Percentiles rank a stretch among this genome's conserved stretches.
phyloP scores from a whole-genome alignment of 2,797 vertebrate species.

The Sebastiscus albofasciatus region DNA sequence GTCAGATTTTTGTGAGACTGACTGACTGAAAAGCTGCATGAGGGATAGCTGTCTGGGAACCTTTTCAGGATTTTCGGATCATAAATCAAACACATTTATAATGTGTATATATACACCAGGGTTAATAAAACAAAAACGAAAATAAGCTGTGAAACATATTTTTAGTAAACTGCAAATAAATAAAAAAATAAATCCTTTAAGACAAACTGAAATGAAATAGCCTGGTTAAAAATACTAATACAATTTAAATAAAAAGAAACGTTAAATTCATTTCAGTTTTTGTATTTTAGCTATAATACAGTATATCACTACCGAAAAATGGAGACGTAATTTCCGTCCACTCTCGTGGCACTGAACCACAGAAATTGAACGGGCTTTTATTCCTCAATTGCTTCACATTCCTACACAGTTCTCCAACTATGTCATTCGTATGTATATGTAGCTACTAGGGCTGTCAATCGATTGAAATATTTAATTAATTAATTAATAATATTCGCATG shows the following conservation, averaged over 20 bases:
- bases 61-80: not conserved
- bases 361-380: not conserved
- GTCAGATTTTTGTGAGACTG: not conserved
- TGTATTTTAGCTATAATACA: not conserved
- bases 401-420: not conserved
- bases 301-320: not conserved
- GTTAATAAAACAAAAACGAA: too few relatives aligned
- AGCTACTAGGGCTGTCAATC: too few relatives aligned
- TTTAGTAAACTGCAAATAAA: not conserved
- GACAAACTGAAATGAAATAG: not conserved
- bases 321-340: not conserved
- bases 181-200: too few relatives aligned
- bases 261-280: not conserved
- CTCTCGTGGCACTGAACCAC: not conserved
- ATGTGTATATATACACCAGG: not conserved
- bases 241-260: not conserved
- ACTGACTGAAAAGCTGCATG: not conserved
- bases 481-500: too few relatives aligned
- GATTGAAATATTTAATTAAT: too few relatives aligned
- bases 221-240: not conserved
- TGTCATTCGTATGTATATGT: not conserved
- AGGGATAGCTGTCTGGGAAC: not conserved
- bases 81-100: not conserved
- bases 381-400: not conserved
- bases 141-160: not conserved